These are phyloP conservation scores for Drosophila willistoni DNA, from an alignment of 1,140 invertebrate genomes.

Conservation along the genomic window DNA sequence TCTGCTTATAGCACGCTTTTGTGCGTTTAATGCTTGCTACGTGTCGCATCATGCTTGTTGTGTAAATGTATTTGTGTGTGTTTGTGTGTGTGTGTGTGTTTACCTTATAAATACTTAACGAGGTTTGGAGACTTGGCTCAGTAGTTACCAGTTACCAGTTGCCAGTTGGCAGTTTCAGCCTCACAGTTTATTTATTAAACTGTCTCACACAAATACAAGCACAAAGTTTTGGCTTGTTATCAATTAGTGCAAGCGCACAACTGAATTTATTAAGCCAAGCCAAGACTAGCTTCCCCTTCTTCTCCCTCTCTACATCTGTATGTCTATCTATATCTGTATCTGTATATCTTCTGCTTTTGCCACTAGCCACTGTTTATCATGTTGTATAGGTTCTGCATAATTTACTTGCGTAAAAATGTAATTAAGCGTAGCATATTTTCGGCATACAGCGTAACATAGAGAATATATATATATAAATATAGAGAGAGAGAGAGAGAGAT, in stretches of 20 bases:
- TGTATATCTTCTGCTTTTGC: conserved; percentile 3
- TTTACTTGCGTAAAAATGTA: conserved; percentile 74
- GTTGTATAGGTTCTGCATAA: conserved; percentile 75
- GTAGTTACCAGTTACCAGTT: conserved; percentile 30
- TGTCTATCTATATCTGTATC: neutral
- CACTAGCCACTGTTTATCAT: conserved; percentile 58
- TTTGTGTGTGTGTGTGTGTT: conserved; percentile 51
- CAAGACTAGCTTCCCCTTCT: conserved; percentile 21
- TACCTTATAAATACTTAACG: conserved; percentile 80
- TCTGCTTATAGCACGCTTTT: conserved; percentile 57
- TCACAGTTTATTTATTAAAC: conserved; percentile 78
- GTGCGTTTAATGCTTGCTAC: conserved; percentile 72
- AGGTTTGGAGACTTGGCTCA: conserved; percentile 51
- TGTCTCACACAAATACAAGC: conserved; percentile 25
- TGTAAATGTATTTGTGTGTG: conserved; percentile 29
- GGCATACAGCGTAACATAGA: conserved; percentile 2
- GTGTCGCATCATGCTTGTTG: conserved; percentile 38
- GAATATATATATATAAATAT: too few relatives aligned
- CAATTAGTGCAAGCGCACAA: conserved; percentile 68
- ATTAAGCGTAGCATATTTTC: conserved; percentile 68
- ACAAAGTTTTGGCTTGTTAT: conserved; percentile 70
- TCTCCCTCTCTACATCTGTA: neutral
- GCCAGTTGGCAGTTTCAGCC: conserved; percentile 30
- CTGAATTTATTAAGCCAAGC: conserved; percentile 71
- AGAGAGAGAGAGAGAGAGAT: conserved; percentile 1